These are phyloP conservation scores for Drosophila quinaria DNA, from an alignment of 2,888 invertebrate species.

Conservation along the genomic window DNA sequence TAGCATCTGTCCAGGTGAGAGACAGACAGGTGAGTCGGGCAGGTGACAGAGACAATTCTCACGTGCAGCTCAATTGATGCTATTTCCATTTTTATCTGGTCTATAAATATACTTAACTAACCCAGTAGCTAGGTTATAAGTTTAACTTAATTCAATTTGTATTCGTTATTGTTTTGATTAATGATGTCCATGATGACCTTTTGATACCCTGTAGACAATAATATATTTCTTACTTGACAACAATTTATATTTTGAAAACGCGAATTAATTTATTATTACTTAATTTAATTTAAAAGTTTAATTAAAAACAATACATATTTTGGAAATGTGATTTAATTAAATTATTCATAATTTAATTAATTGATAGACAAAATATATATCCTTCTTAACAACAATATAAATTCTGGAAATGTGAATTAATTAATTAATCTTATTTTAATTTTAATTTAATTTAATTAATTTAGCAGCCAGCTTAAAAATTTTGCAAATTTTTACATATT, in stretches of 20 bases:
- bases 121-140: not conserved
- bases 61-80: conserved; percentile 9
- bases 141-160: not conserved
- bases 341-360: too few relatives aligned
- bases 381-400: too few relatives aligned
- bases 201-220: not conserved
- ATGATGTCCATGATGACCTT: not conserved
- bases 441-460: too few relatives aligned
- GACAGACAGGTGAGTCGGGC: not conserved
- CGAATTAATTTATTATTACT: too few relatives aligned
- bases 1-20: not conserved
- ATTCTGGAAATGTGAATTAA: too few relatives aligned
- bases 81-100: conserved; percentile 4
- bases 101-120: conserved; percentile 19
- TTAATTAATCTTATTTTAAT: too few relatives aligned
- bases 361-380: too few relatives aligned
- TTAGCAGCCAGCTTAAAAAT: too few relatives aligned
- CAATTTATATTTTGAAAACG: too few relatives aligned
- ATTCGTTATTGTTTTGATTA: conserved; percentile 5
- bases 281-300: too few relatives aligned
- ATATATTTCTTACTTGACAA: not conserved
- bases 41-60: conserved; percentile 1
- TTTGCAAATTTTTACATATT: too few relatives aligned
- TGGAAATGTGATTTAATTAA: too few relatives aligned
- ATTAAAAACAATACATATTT: not conserved